Evolutionary conservation across 2,888 invertebrate species (phyloP).

Genomic region (Monoplex corrugatus): DNA sequence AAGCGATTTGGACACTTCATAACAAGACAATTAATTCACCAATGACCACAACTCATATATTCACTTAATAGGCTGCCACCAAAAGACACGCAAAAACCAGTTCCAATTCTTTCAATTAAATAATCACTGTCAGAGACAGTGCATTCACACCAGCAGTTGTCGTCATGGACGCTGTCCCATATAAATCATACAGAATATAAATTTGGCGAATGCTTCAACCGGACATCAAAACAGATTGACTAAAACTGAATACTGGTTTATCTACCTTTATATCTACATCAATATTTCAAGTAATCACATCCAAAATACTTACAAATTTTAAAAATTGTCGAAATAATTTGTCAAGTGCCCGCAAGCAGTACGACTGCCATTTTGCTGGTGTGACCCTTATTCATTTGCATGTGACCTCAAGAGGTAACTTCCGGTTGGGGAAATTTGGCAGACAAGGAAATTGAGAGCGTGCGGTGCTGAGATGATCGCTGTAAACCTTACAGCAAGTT

Average conservation of each 20-base stretch:
- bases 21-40: no score
- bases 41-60: no score
- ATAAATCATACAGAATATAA: not conserved
- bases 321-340: not conserved
- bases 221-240: not conserved
- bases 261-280: not conserved
- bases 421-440: slow-evolving; percentile 26
- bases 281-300: not conserved
- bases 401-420: slow-evolving; percentile 34
- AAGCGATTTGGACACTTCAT: no score
- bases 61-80: no score
- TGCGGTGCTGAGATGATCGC: no score
- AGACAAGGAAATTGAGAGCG: no score
- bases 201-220: not conserved
- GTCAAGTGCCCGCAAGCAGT: slow-evolving; percentile 10
- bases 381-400: slow-evolving; percentile 27
- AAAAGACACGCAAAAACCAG: not conserved
- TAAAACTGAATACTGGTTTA: not conserved
- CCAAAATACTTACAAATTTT: not conserved
- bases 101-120: not conserved
- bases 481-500: no score
- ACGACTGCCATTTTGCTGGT: slow-evolving; percentile 23
- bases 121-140: not conserved
- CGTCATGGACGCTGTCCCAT: not conserved
- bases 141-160: not conserved